Evolutionary conservation across 1,140 invertebrate species (phyloP).

Genomic region (Saccostrea glomerata): DNA sequence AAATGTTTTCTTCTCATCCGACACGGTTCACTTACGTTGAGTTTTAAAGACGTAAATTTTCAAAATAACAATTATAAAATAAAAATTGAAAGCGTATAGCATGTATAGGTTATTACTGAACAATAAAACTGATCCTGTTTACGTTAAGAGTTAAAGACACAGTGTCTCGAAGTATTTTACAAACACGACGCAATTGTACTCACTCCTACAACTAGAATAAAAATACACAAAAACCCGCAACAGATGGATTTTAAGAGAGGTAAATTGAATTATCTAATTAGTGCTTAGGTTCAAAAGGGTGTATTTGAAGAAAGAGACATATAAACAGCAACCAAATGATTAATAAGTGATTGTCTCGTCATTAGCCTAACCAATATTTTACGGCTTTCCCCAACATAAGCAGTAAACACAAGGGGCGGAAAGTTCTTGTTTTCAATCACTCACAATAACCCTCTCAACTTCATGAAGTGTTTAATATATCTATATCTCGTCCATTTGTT

Average conservation of each 20-base stretch:
- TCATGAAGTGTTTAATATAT: too few relatives aligned
- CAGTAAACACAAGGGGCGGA: neutral
- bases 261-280: slow-evolving; percentile 30
- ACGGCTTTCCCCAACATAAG: neutral
- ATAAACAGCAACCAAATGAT: neutral
- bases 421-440: slow-evolving; percentile 9
- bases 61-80: neutral
- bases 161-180: neutral
- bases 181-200: neutral
- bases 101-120: neutral
- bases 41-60: neutral
- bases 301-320: neutral
- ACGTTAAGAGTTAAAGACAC: neutral
- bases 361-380: neutral
- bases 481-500: too few relatives aligned
- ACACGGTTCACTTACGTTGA: neutral
- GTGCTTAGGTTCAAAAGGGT: slow-evolving; percentile 6
- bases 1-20: neutral
- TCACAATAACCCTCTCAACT: neutral
- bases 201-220: neutral
- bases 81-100: neutral
- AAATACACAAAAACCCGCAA: neutral
- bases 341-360: neutral
- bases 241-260: slow-evolving; percentile 13
- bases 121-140: neutral